Conservation (phyloP, 2,888 invertebrate genomes). For the Ennomos quercinarius region DNA sequence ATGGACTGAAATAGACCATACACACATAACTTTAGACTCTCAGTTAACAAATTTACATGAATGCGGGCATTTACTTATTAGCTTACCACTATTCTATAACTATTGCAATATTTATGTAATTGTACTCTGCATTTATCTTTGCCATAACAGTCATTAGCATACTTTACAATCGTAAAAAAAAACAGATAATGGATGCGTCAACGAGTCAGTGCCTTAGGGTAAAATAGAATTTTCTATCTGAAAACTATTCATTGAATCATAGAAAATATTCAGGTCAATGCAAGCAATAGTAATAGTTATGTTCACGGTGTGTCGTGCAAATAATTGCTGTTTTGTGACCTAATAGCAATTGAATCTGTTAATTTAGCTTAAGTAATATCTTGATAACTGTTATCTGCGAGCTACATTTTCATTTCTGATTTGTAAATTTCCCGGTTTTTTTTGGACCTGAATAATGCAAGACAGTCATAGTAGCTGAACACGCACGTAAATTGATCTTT, state of each 20-base stretch:
- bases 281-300: no score
- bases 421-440: not conserved
- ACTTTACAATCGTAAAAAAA: conserved; percentile 26
- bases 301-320: conserved; percentile 43
- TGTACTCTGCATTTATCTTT: conserved; percentile 17
- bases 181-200: conserved; percentile 17
- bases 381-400: conserved; percentile 1
- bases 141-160: conserved; percentile 19
- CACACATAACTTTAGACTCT: no score
- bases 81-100: no score
- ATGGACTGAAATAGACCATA: no score
- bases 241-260: conserved; percentile 30
- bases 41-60: not conserved
- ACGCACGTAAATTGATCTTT: no score
- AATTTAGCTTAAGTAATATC: conserved; percentile 5
- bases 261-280: conserved; percentile 45
- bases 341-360: conserved; percentile 16
- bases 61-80: conserved; percentile 11
- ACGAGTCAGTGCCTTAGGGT: conserved; percentile 8
- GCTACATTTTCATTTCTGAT: not conserved
- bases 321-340: conserved; percentile 43
- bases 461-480: no score
- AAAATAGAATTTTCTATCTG: conserved; percentile 9
- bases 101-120: conserved; percentile 17
- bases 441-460: no score